Percentiles rank a stretch among this genome's conserved stretches.
Conservation (phyloP, 2,797 vertebrate genomes). For the Echiichthys vipera region DNA sequence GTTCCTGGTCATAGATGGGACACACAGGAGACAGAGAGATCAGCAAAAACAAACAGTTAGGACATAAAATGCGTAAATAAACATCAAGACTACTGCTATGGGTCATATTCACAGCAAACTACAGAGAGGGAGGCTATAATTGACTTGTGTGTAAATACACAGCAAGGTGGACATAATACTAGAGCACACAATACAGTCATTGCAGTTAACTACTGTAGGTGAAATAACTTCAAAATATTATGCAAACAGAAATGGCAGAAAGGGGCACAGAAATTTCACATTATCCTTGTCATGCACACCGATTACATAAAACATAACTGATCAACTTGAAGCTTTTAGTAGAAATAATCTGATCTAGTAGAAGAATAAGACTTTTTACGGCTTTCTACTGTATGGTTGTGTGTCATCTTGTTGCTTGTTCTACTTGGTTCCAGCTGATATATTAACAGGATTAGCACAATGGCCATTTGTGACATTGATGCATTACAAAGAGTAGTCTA, state of each 20-base stretch:
- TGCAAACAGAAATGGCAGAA: slow-evolving; percentile 16
- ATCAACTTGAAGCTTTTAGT: not conserved
- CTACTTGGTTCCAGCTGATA: not conserved
- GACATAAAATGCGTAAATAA: slow-evolving; percentile 25
- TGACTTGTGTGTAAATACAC: slow-evolving; percentile 20
- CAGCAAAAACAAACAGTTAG: slow-evolving; percentile 45
- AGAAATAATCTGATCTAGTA: not conserved
- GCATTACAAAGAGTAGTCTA: not conserved
- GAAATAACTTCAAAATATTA: slow-evolving; percentile 15
- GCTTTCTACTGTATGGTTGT: slow-evolving; percentile 5
- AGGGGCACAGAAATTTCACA: not conserved
- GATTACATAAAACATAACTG: not conserved
- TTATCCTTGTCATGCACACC: not conserved
- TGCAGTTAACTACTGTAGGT: slow-evolving; percentile 11
- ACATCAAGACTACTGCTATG: slow-evolving; percentile 12
- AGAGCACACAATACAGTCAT: slow-evolving; percentile 21
- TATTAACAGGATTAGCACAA: slow-evolving; percentile 32
- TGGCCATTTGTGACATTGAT: not conserved
- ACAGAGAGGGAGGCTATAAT: slow-evolving; percentile 20
- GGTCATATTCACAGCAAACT: slow-evolving; percentile 30
- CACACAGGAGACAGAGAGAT: slow-evolving; percentile 47
- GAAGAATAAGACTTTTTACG: not conserved
- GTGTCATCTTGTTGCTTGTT: slow-evolving; percentile 12
- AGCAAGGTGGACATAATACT: slow-evolving; percentile 28
- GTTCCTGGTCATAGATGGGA: slow-evolving; percentile 76